phyloP scores from a whole-genome alignment of 2,888 invertebrate species.

The Trachelus stipa region DNA sequence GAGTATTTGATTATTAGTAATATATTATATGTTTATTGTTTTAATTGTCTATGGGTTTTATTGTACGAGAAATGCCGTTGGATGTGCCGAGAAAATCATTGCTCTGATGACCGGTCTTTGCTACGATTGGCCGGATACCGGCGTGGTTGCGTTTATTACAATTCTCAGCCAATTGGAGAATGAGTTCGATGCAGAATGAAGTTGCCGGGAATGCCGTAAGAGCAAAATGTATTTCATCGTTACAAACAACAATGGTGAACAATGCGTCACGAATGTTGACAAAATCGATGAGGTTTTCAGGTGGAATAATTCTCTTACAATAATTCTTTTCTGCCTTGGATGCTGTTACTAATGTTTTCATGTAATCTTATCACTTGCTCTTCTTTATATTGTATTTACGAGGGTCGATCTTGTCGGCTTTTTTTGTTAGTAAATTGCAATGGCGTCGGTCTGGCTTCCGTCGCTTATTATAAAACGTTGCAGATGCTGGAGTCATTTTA shows the following conservation, averaged over 20 bases:
- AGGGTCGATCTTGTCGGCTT: background rate
- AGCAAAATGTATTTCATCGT: background rate
- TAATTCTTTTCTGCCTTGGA: background rate
- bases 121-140: background rate
- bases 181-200: slow-evolving; percentile 7
- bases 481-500: background rate
- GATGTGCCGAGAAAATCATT: background rate
- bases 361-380: background rate
- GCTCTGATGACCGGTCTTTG: background rate
- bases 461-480: background rate
- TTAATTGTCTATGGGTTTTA: background rate
- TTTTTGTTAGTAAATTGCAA: background rate
- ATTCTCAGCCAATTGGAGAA: background rate
- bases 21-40: background rate
- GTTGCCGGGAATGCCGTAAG: slow-evolving; percentile 8
- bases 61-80: background rate
- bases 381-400: background rate
- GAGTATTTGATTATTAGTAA: background rate
- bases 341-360: background rate
- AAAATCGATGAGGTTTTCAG: background rate
- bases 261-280: background rate
- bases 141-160: background rate
- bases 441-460: background rate
- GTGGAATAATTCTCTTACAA: background rate
- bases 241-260: background rate